phyloP scores from a whole-genome alignment of 2,888 invertebrate species.

The Dicranocentrus wangi region DNA sequence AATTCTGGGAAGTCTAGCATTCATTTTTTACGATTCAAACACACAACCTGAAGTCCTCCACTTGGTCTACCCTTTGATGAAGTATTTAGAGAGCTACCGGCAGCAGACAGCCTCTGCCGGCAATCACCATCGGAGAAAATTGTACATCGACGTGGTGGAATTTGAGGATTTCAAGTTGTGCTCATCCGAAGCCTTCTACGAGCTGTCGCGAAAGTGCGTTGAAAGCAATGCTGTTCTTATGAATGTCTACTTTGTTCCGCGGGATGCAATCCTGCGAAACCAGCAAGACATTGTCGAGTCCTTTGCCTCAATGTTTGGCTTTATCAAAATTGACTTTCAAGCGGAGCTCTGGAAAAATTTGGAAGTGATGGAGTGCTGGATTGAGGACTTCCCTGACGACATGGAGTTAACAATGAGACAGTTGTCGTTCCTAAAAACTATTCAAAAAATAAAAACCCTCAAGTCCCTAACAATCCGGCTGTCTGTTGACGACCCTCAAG shows the following conservation, averaged over 20 bases:
- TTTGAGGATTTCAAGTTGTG: slow-evolving; percentile 48
- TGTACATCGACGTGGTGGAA: slow-evolving; percentile 46
- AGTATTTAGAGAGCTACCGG: slow-evolving; percentile 22
- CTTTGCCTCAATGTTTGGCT: slow-evolving; percentile 48
- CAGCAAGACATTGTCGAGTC: slow-evolving; percentile 44
- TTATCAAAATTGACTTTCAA: slow-evolving; percentile 44
- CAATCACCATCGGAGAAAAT: neutral
- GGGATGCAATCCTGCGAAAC: slow-evolving; percentile 29
- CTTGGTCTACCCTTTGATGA: slow-evolving; percentile 22
- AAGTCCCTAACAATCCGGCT: slow-evolving; percentile 26
- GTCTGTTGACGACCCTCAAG: slow-evolving; percentile 29
- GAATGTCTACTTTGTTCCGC: slow-evolving; percentile 49
- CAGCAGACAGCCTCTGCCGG: neutral
- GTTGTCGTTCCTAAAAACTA: slow-evolving; percentile 26
- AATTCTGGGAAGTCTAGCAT: slow-evolving; percentile 36
- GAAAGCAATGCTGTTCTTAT: slow-evolving; percentile 32
- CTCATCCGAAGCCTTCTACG: slow-evolving; percentile 33
- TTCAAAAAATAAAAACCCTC: slow-evolving; percentile 24
- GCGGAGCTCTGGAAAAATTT: slow-evolving; percentile 38
- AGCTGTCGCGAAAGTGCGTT: slow-evolving; percentile 36
- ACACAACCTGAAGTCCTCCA: slow-evolving; percentile 26
- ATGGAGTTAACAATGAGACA: slow-evolving; percentile 22
- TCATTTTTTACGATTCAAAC: slow-evolving; percentile 32
- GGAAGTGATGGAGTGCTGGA: slow-evolving; percentile 47
- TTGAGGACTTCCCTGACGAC: slow-evolving; percentile 41